phyloP scores from a whole-genome alignment of 1,140 invertebrate species.

The Lepidurus packardi region DNA sequence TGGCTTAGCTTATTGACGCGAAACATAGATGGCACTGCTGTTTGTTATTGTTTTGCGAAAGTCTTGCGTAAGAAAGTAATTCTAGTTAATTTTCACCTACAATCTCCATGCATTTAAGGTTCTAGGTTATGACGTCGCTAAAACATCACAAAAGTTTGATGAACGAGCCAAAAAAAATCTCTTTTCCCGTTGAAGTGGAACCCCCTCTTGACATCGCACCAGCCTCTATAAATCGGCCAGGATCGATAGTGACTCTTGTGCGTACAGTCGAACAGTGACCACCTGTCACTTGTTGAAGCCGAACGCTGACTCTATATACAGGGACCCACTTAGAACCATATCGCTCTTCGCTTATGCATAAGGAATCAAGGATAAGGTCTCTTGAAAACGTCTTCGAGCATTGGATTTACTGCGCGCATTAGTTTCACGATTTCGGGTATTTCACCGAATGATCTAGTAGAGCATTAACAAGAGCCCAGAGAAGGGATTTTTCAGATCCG shows the following conservation, averaged over 20 bases:
- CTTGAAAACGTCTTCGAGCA: background rate
- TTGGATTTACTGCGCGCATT: background rate
- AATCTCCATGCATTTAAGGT: too few relatives aligned
- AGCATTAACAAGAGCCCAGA: background rate
- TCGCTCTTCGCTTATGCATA: background rate
- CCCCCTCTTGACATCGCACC: background rate
- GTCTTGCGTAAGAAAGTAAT: too few relatives aligned
- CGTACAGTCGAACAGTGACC: background rate
- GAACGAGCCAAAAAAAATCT: background rate
- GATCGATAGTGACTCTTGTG: constrained; percentile 19
- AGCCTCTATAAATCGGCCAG: background rate
- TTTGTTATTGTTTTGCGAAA: too few relatives aligned
- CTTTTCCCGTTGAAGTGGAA: background rate
- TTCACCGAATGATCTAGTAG: background rate
- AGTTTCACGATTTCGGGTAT: background rate
- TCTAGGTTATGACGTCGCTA: too few relatives aligned
- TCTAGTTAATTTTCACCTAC: too few relatives aligned
- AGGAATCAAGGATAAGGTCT: background rate
- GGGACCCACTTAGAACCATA: background rate
- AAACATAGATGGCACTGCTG: too few relatives aligned
- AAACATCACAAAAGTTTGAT: background rate
- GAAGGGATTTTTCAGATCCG: background rate
- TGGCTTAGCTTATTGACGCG: too few relatives aligned
- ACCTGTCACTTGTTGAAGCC: constrained; percentile 18
- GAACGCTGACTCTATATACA: background rate